These are phyloP conservation scores for Camponotus fellah DNA, from an alignment of 2,888 invertebrate genomes.

Conservation along the genomic window DNA sequence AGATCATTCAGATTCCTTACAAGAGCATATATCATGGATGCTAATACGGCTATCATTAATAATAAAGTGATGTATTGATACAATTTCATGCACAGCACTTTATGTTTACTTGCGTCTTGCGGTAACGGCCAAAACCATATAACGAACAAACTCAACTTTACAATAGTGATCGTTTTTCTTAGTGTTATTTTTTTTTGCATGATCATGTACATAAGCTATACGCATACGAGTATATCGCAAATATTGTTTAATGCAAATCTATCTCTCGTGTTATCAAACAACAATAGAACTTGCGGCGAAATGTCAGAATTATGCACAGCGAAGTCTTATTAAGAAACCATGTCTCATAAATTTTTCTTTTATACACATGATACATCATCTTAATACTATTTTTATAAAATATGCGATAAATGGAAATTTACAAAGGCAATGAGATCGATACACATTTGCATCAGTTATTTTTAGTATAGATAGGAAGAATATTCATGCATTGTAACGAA, in stretches of 20 bases:
- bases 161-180: not conserved
- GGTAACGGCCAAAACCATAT: slow-evolving; percentile 44
- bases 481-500: not conserved
- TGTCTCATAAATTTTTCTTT: slow-evolving; percentile 3
- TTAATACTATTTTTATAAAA: slow-evolving; percentile 24
- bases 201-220: not conserved
- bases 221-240: not conserved
- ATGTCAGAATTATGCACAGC: not conserved
- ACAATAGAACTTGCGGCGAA: not conserved
- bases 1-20: slow-evolving; percentile 14
- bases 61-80: slow-evolving; percentile 24
- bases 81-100: slow-evolving; percentile 23
- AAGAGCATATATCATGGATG: slow-evolving; percentile 8
- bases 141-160: slow-evolving; percentile 40
- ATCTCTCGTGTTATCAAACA: not conserved
- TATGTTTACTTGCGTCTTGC: not conserved
- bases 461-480: not conserved
- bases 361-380: not conserved
- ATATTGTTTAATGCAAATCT: not conserved
- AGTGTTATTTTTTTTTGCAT: slow-evolving; percentile 20
- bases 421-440: not conserved
- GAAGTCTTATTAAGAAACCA: not conserved
- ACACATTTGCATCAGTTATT: not conserved
- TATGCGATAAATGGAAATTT: not conserved
- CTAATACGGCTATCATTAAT: not conserved